Base-by-base conservation (phyloP, 2,888 invertebrate genomes). In the Onchidella celtica region DNA sequence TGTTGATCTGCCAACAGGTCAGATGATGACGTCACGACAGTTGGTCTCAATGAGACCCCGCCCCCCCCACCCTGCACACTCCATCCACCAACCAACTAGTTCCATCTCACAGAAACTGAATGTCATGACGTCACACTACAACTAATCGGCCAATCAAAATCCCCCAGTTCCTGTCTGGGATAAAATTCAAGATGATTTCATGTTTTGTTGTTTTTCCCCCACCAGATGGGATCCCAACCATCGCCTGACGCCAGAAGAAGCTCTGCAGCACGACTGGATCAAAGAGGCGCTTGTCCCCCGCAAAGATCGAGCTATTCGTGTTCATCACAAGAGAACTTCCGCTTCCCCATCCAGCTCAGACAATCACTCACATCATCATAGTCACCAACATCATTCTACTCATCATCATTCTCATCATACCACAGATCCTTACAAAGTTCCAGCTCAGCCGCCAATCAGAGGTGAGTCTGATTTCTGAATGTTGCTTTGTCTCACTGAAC, bases 201-300 rank as follows among this genome's bases (percentile, higher is more conserved):
- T n/a, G n/a, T n/a, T n/a, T n/a, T n/a, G n/a, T n/a, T n/a, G n/a
- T n/a, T n/a, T n/a, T n/a, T n/a, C n/a, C n/a, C n/a, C n/a, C n/a
- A n/a, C n/a, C 94, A 97, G 97, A 93, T 98, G 98, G 98, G 97
- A 98, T 94, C 97, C 98, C 27, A 96, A 96, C 91, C 96, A 96
- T 85, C 95, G 98, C 85, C 96, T 98, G 95, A 97, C 97, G 3
- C 97, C 98, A 0, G 97, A 97, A 79, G 97, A 98, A 92, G 98
- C 98, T 1, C 95, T 97, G 32, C 95, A 96, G 77, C 98, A 98
- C 94, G 97, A 97, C 91, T 98, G 97, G 96, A 94, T 97, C 63
- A 90, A 92, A 66, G 93, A 93, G 78, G 91, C 90, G 4, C 83
- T 90, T 40, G 89, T 90, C 0, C 87, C 88, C 59, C 81, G 88